Evolutionary conservation across 2,797 vertebrate genomes (phyloP), one percentile per base, ranked within the genome.

Genomic region (Psittacula echo): DNA sequence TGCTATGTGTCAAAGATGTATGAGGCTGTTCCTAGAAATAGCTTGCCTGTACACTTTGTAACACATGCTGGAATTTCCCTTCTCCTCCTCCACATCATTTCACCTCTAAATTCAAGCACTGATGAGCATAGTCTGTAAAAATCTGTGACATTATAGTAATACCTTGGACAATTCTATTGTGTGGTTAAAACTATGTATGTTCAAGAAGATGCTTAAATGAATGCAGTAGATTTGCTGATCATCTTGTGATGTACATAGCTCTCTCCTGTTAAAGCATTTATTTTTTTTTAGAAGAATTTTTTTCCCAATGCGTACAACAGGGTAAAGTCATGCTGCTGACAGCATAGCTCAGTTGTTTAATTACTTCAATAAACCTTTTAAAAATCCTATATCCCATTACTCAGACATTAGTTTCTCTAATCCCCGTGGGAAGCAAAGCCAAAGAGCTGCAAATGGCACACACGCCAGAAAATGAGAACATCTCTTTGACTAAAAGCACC

Each of bases 1-100:
- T 90, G 22, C 78, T 64, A 41, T 42, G 17, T 71, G 70, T 79
- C 66, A 84, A 85, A 88, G 21, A 74, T 50, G 4, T 64, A 67
- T 76, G 91, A 96, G 56, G 11, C 29, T 78, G 27, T 67, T 94
- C 39, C 89, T 95, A 71, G 87, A 87, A 94, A 94, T 67, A 91
- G 30, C 22, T 82, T 89, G 50, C 48, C 53, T 94, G 41, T 70
- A 60, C 10, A 7, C 22, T 84, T 89, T 45, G 34, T 85, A 77
- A 81, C 64, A 85, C 30, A 60, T 37, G 58, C 41, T 93, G 93
- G 91, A 95, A 96, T 94, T 94, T 90, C 82, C 66, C 68, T 91
- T 87, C 44, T 94, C 30, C 41, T 85, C 64, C 80, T 91, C 37
- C 39, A 48, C 30, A 18, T 75, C 53, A 48, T 75, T 85, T 78